These are phyloP conservation scores for Onychomys arenicola DNA, from an alignment of 2,797 vertebrate genomes.

Conservation along the genomic window DNA sequence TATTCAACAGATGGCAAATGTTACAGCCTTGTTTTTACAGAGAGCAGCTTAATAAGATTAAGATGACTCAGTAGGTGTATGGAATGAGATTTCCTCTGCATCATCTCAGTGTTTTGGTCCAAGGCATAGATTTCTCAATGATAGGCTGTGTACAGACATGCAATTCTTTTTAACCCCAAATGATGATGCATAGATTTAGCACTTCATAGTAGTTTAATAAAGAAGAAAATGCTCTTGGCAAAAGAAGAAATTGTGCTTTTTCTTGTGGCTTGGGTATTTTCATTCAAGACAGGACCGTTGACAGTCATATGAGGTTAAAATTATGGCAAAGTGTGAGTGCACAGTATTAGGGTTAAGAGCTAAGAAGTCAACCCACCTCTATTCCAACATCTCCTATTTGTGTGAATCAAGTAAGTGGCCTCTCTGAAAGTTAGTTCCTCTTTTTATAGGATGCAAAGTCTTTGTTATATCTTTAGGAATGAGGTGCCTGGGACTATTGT, in stretches of 20 bases:
- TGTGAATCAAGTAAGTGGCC: neutral
- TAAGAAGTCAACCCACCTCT: constrained; percentile 16
- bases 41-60: constrained; percentile 50
- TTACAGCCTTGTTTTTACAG: neutral
- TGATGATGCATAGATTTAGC: constrained; percentile 51
- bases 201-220: constrained; percentile 63
- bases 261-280: constrained; percentile 28
- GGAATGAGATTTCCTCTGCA: constrained; percentile 35
- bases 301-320: constrained; percentile 62
- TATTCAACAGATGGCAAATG: neutral
- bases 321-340: constrained; percentile 29
- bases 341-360: neutral
- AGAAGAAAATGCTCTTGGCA: constrained; percentile 61
- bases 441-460: neutral
- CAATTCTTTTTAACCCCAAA: constrained; percentile 45
- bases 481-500: neutral
- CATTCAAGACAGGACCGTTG: constrained; percentile 55
- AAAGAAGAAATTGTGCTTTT: constrained; percentile 56
- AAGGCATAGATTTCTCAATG: constrained; percentile 29
- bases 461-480: neutral
- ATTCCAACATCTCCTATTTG: neutral
- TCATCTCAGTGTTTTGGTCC: constrained; percentile 11
- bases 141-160: constrained; percentile 30
- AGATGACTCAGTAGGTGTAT: constrained; percentile 12
- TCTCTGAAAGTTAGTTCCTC: neutral